Conservation (phyloP, 2,113 vertebrate species). For the Neolamprologus devosi region DNA sequence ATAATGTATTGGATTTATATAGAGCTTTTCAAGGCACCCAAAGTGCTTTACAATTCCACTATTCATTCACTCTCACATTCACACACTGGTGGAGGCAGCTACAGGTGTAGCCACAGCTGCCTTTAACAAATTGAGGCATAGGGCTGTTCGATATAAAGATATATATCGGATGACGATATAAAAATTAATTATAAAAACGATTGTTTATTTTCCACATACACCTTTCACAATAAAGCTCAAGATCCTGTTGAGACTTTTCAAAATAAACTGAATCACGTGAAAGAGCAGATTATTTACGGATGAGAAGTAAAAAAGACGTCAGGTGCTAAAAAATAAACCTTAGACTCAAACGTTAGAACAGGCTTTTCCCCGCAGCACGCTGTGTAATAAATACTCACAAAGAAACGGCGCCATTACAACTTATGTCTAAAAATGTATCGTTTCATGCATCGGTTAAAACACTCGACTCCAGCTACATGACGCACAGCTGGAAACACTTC, state of each 20-base stretch:
- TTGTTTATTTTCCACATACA: no score
- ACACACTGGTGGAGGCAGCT: background rate
- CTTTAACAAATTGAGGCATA: background rate
- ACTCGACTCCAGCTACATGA: rapidly evolving
- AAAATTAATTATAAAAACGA: background rate
- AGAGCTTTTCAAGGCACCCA: background rate
- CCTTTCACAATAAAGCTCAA: background rate
- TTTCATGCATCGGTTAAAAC: background rate
- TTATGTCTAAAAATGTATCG: rapidly evolving
- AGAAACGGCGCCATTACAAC: rapidly evolving
- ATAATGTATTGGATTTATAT: rapidly evolving
- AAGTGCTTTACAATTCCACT: rapidly evolving
- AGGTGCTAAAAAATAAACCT: no score
- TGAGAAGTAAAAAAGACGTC: no score
- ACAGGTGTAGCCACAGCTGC: rapidly evolving
- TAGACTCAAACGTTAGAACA: no score
- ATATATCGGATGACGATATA: background rate
- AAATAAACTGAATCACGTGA: no score
- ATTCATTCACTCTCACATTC: background rate
- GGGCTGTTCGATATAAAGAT: background rate
- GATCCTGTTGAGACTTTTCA: background rate
- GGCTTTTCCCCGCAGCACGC: no score
- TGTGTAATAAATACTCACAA: no score
- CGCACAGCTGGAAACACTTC: rapidly evolving
- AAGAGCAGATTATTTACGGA: no score